Percentiles rank a stretch among this genome's conserved stretches.
Conservation (phyloP, 2,797 vertebrate species). For the Coregonus ussuriensis region DNA sequence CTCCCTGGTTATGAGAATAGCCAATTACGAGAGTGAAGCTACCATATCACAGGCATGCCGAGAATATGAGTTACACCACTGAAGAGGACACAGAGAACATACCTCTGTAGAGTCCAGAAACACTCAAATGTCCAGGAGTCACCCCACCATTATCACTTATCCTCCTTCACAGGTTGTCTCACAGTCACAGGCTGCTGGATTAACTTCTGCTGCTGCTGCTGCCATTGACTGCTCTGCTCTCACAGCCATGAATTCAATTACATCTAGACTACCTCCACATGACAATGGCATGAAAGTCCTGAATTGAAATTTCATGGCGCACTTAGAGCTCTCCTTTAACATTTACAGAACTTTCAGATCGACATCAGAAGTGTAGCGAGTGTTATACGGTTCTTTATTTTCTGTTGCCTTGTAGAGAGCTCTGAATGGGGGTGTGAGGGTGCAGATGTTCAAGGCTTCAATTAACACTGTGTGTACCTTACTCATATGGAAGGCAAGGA, state of each 20-base stretch:
- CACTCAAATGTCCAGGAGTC: neutral
- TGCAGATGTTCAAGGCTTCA: slow-evolving; percentile 28
- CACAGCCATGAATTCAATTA: neutral
- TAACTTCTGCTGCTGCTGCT: neutral
- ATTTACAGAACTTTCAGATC: neutral
- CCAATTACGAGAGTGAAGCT: too few relatives aligned
- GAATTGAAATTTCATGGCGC: neutral
- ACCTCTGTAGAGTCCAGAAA: neutral
- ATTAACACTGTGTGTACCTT: slow-evolving; percentile 29
- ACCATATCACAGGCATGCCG: neutral
- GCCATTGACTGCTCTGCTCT: neutral
- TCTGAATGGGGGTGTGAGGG: neutral
- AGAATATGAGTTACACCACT: neutral
- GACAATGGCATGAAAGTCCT: neutral
- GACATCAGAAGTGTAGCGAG: neutral
- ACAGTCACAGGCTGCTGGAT: neutral
- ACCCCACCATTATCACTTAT: neutral
- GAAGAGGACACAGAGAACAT: neutral
- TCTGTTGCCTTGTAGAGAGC: neutral
- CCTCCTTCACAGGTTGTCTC: neutral
- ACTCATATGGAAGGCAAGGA: slow-evolving; percentile 27
- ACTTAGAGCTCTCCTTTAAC: neutral
- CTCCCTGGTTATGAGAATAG: neutral
- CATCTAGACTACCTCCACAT: neutral
- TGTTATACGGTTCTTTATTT: neutral